Evolutionary conservation across 2,113 vertebrate genomes (phyloP).

Genomic region (Albula glossodonta): DNA sequence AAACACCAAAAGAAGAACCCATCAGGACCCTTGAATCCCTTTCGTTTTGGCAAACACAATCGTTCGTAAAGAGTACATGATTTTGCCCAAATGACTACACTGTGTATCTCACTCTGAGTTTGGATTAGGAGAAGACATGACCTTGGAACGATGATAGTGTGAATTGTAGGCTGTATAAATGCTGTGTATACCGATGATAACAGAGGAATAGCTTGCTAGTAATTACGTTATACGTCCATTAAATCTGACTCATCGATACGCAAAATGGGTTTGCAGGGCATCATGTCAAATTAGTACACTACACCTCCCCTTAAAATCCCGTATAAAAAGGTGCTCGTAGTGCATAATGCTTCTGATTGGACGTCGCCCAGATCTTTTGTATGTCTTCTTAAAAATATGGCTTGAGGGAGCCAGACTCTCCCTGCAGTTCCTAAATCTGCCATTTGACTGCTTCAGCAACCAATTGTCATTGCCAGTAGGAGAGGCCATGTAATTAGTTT

Average conservation of each 20-base stretch:
- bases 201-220: slow-evolving; percentile 15
- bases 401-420: neutral
- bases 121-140: neutral
- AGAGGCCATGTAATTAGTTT: slow-evolving; percentile 24
- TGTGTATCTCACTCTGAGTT: neutral
- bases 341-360: neutral
- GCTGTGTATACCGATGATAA: slow-evolving; percentile 1
- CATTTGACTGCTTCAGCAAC: neutral
- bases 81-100: neutral
- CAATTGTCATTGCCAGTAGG: slow-evolving; percentile 23
- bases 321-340: neutral
- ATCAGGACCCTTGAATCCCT: neutral
- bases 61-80: neutral
- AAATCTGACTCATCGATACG: slow-evolving; percentile 30
- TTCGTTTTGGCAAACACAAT: neutral
- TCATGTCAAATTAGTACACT: slow-evolving; percentile 25
- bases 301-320: neutral
- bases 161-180: neutral
- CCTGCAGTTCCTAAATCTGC: neutral
- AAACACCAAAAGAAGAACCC: neutral
- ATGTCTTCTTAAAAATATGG: neutral
- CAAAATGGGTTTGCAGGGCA: slow-evolving; percentile 24
- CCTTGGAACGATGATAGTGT: neutral
- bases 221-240: slow-evolving; percentile 36
- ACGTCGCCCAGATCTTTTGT: neutral